phyloP scores from a whole-genome alignment of 1,140 invertebrate species.

The Himalopsyche phryganea region DNA sequence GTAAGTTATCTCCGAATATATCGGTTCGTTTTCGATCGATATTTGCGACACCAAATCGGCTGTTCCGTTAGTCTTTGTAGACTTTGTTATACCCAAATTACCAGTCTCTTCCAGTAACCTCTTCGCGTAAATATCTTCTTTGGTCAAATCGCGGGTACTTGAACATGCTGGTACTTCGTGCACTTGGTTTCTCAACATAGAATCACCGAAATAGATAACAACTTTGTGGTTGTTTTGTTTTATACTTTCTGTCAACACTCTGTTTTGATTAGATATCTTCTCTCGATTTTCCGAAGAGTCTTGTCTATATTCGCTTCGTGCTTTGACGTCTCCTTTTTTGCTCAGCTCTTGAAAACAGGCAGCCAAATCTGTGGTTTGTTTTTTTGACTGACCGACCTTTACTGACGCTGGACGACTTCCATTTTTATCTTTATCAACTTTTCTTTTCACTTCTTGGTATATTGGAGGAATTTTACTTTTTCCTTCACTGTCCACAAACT shows the following conservation, averaged over 20 bases:
- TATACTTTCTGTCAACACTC: neutral
- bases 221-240: conserved; percentile 57
- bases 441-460: conserved; percentile 48
- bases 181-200: conserved; percentile 53
- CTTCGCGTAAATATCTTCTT: conserved; percentile 50
- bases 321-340: conserved; percentile 37
- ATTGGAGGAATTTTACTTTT: conserved; percentile 41
- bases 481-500: conserved; percentile 42
- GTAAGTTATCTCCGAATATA: conserved; percentile 46
- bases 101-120: conserved; percentile 41
- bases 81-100: conserved; percentile 40
- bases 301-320: conserved; percentile 36
- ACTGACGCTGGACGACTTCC: conserved; percentile 39
- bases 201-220: conserved; percentile 68
- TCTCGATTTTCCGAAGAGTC: conserved; percentile 12
- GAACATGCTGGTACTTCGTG: conserved; percentile 37
- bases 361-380: conserved; percentile 39
- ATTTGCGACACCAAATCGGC: conserved; percentile 46
- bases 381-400: conserved; percentile 40
- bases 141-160: conserved; percentile 38
- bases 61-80: conserved; percentile 43
- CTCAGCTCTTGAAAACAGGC: conserved; percentile 49
- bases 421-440: conserved; percentile 38
- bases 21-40: conserved; percentile 44
- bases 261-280: conserved; percentile 1